Evolutionary conservation across 2,797 vertebrate species (phyloP).

Genomic region (Hozukius guyotensis): DNA sequence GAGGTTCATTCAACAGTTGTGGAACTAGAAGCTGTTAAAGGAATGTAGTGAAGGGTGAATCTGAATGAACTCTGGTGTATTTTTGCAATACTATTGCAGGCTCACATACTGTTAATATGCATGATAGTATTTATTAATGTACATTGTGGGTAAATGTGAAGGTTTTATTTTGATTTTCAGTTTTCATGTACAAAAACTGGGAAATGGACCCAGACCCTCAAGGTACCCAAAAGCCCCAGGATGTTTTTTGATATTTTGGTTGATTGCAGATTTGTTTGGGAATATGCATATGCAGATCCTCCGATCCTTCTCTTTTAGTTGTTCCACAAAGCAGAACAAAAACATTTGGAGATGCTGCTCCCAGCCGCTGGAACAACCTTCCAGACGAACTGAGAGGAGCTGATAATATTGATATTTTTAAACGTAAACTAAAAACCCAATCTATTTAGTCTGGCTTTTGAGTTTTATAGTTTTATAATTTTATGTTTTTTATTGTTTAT

Average conservation of each 20-base stretch:
- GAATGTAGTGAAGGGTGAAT: not conserved
- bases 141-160: not conserved
- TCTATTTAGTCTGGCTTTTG: too few relatives aligned
- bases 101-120: not conserved
- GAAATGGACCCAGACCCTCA: not conserved
- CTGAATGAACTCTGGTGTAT: not conserved
- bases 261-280: not conserved
- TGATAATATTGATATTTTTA: too few relatives aligned
- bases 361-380: not conserved
- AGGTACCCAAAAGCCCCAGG: not conserved
- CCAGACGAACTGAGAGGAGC: too few relatives aligned
- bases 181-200: not conserved
- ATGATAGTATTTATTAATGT: not conserved
- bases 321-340: not conserved
- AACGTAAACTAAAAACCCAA: too few relatives aligned
- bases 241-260: not conserved
- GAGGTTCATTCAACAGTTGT: constrained; percentile 7
- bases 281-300: not conserved
- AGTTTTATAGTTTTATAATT: too few relatives aligned
- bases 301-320: not conserved
- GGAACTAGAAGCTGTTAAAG: not conserved
- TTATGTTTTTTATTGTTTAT: not conserved
- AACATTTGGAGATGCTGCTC: not conserved
- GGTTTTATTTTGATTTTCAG: not conserved
- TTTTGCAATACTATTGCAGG: not conserved